These are phyloP conservation scores for Blennius ocellaris DNA, from an alignment of 2,113 vertebrate genomes.

Conservation along the genomic window DNA sequence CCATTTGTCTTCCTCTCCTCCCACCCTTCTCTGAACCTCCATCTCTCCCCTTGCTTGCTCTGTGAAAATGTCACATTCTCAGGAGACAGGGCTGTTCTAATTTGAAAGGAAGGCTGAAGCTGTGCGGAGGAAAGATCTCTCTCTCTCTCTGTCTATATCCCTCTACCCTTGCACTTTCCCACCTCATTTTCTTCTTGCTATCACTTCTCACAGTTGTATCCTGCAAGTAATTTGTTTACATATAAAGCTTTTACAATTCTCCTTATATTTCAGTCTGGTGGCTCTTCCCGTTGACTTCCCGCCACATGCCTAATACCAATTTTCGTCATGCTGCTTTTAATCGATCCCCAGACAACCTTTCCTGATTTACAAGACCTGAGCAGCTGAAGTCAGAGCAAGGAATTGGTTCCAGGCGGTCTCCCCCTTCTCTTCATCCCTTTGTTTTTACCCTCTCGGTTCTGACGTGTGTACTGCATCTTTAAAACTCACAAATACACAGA, in stretches of 20 bases:
- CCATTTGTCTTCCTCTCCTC: slow-evolving; percentile 59
- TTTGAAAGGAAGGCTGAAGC: slow-evolving; percentile 82
- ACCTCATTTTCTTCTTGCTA: slow-evolving; percentile 30
- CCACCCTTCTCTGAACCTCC: slow-evolving; percentile 61
- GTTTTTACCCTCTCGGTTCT: slow-evolving; percentile 25
- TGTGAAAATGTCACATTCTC: slow-evolving; percentile 80
- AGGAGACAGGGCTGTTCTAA: slow-evolving; percentile 77
- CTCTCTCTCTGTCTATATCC: slow-evolving; percentile 50
- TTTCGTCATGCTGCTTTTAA: slow-evolving; percentile 67
- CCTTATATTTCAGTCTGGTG: slow-evolving; percentile 26
- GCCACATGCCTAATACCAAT: slow-evolving; percentile 16
- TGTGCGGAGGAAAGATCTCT: slow-evolving; percentile 63
- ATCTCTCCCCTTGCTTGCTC: slow-evolving; percentile 65
- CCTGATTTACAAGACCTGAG: slow-evolving; percentile 68
- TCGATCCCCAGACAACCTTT: slow-evolving; percentile 58
- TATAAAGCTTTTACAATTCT: slow-evolving; percentile 35
- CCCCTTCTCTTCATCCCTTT: background rate
- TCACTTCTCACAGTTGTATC: slow-evolving; percentile 28
- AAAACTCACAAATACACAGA: slow-evolving; percentile 65
- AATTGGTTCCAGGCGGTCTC: slow-evolving; percentile 42
- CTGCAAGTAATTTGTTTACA: slow-evolving; percentile 51
- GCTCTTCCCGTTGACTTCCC: slow-evolving; percentile 9
- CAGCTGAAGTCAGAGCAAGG: slow-evolving; percentile 61
- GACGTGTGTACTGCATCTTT: slow-evolving; percentile 6
- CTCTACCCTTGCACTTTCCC: slow-evolving; percentile 26